Evolutionary conservation across 2,888 invertebrate species (phyloP), one percentile per base, ranked within the genome.

Genomic region (Congeria kusceri): DNA sequence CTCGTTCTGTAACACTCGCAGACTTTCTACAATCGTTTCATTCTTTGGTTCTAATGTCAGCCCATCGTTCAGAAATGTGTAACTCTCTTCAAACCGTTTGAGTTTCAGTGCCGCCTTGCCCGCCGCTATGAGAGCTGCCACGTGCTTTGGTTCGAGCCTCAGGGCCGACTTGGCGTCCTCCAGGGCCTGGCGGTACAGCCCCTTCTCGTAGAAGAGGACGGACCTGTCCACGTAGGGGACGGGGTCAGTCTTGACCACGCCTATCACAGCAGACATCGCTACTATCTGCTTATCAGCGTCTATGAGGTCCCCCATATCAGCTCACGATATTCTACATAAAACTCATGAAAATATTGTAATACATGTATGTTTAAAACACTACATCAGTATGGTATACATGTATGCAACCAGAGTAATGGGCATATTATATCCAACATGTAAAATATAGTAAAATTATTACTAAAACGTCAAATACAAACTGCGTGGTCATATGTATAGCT

Each of bases 51-150:
- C 87, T 5, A 83, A 67, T 32, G 83, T 86, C 58, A 91, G 74
- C 0, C 88, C 91, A 13, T 84, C 83, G 61, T 88, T 87, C 72
- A 85, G 90, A 44, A 81, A 86, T 5, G 76, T 63, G 25, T 89
- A 87, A 11, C 90, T 84, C n/a, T 90, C 89, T 20, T 86, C 85
- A 46, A 84, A 89, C 44, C 77, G 76, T 11, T 80, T 83, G 9
- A 88, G 72, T 53, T 86, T 82, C 3, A 84, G 72, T 5, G 85
- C 74, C 18, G 88, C 83, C 64, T 77, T 79, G 3, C 88, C 90
- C 0, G 87, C 88, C 9, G 80, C 53, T 23, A 89, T 77, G 29
- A 77, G 78, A 1, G 85, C 84, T 0, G 70, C 56, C 0, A 84
- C n/a, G 63, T 73, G 76, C 0, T 44, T 71, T 0, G 79, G 56